A percentile compares a stretch with the other conserved stretches of the same genome.
These are phyloP conservation scores for Ceratothoa steindachneri DNA, from an alignment of 2,888 invertebrate species.

Conservation along the genomic window DNA sequence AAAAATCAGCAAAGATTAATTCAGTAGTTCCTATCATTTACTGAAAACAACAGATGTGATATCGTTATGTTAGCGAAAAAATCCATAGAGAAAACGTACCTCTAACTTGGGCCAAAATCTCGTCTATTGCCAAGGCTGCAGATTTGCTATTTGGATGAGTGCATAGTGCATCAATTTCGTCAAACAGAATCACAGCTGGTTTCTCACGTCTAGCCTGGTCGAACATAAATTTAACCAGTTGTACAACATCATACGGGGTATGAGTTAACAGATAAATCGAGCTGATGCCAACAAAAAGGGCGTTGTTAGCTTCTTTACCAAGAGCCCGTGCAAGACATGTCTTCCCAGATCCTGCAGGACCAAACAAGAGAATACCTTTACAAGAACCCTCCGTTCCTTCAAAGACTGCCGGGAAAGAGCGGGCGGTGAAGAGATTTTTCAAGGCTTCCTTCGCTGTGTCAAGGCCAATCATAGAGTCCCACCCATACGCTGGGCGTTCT, in stretches of 20 bases:
- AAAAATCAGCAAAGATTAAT: no score
- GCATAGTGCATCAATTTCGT: constrained; percentile 39
- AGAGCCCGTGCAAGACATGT: constrained; percentile 44
- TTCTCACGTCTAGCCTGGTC: constrained; percentile 41
- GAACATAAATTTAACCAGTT: constrained; percentile 40
- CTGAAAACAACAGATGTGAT: not conserved
- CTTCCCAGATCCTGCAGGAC: constrained; percentile 44
- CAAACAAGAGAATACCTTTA: constrained; percentile 42
- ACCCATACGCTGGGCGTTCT: constrained; percentile 42
- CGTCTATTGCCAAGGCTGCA: constrained; percentile 33
- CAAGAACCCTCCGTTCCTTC: constrained; percentile 44
- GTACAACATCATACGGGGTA: constrained; percentile 30
- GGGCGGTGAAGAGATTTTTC: constrained; percentile 37
- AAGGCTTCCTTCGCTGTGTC: constrained; percentile 46
- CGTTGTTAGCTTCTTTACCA: constrained; percentile 40
- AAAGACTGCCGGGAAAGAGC: constrained; percentile 41
- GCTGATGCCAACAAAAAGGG: constrained; percentile 36
- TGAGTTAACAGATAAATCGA: constrained; percentile 29
- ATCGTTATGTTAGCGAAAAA: no score
- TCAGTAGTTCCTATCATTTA: no score
- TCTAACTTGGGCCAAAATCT: constrained; percentile 46
- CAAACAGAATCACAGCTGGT: constrained; percentile 42
- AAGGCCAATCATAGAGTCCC: constrained; percentile 42
- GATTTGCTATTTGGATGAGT: constrained; percentile 31
- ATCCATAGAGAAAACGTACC: no score